Conservation (phyloP, 2,888 invertebrate species). For the Cataglyphis cursor region DNA sequence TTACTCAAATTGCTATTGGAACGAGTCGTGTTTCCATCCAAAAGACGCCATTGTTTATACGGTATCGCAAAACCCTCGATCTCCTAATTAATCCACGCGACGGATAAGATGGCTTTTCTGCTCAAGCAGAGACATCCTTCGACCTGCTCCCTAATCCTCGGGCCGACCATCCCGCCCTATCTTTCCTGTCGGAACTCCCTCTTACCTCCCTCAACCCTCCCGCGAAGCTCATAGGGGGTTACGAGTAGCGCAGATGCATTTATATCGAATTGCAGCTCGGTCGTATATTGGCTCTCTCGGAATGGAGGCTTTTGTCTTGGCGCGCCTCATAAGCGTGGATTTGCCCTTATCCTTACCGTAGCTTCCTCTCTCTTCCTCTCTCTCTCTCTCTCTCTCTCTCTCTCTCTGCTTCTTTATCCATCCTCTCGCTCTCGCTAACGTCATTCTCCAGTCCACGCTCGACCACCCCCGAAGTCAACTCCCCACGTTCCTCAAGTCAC, state of each 20-base stretch:
- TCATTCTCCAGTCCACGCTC: constrained; percentile 78
- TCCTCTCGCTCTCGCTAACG: constrained; percentile 61
- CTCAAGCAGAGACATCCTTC: constrained; percentile 75
- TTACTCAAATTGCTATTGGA: constrained; percentile 21
- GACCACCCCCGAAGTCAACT: constrained; percentile 83
- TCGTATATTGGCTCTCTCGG: constrained; percentile 82
- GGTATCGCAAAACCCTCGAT: constrained; percentile 64
- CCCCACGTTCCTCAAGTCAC: constrained; percentile 75
- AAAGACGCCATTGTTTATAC: constrained; percentile 62
- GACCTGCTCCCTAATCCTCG: constrained; percentile 80
- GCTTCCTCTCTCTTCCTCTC: constrained; percentile 45
- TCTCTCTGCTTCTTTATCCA: constrained; percentile 37
- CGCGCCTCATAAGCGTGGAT: constrained; percentile 85
- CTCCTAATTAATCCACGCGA: constrained; percentile 78
- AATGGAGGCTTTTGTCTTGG: constrained; percentile 86
- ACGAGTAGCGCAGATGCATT: constrained; percentile 82
- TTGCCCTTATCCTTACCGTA: constrained; percentile 81
- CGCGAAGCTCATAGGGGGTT: constrained; percentile 70
- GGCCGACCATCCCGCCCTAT: constrained; percentile 56
- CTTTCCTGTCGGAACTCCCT: constrained; percentile 29
- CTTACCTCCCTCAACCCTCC: constrained; percentile 13
- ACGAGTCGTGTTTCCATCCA: constrained; percentile 6
- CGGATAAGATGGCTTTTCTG: constrained; percentile 73
- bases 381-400: constrained; percentile 53
- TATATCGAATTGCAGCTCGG: constrained; percentile 83